Evolutionary conservation across 1,140 invertebrate genomes (phyloP).

Genomic region (Berghia stephanieae): DNA sequence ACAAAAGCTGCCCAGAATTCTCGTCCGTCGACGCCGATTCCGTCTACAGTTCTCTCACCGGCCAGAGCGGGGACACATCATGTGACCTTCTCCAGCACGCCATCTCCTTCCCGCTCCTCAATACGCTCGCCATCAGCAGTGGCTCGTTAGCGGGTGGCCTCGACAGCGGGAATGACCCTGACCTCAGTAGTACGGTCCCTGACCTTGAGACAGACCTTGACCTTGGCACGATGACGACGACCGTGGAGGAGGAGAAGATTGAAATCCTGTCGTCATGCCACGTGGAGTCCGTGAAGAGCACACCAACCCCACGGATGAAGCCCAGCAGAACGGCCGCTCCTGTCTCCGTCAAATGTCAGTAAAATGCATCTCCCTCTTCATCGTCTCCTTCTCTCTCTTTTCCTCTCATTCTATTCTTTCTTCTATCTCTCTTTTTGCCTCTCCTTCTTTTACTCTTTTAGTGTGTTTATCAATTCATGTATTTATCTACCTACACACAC

Average conservation of each 20-base stretch:
- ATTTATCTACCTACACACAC: too few species aligned
- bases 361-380: background rate
- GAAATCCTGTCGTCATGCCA: slow-evolving; percentile 41
- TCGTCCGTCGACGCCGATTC: too few species aligned
- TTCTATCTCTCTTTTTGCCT: background rate
- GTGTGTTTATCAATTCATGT: background rate
- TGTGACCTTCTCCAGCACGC: too few species aligned
- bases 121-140: too few species aligned
- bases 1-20: too few species aligned
- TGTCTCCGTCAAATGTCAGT: slow-evolving; percentile 22
- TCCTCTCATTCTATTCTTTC: background rate
- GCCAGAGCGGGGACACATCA: too few species aligned
- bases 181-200: too few species aligned
- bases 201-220: too few species aligned
- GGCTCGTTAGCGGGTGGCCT: too few species aligned
- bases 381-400: background rate
- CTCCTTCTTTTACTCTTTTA: background rate
- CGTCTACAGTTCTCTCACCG: too few species aligned
- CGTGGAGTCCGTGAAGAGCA: slow-evolving; percentile 28
- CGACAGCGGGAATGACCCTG: too few species aligned
- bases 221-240: slow-evolving; percentile 39
- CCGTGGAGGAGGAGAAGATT: slow-evolving; percentile 37
- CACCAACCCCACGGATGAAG: background rate
- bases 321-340: slow-evolving; percentile 4
- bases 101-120: too few species aligned